Evolutionary conservation across 1,140 invertebrate species (phyloP).

Genomic region (Brachystomella parvula): DNA sequence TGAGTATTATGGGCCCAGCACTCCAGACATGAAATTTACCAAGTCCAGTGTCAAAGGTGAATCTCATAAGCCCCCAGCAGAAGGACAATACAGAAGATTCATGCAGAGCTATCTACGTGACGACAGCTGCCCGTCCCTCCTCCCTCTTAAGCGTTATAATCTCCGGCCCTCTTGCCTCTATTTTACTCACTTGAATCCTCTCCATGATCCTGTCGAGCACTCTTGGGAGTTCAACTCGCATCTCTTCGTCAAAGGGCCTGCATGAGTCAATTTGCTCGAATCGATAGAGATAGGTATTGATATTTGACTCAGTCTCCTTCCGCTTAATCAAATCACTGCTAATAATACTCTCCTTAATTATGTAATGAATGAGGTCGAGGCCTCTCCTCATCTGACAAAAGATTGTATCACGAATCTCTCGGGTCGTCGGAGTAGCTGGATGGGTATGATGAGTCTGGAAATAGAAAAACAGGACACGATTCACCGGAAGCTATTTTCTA

Average conservation of each 20-base stretch:
- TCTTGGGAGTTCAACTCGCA: conserved; percentile 54
- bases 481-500: too few species aligned
- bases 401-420: conserved; percentile 92
- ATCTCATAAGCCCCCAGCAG: too few species aligned
- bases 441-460: conserved; percentile 48
- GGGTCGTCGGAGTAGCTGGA: conserved; percentile 82
- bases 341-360: conserved; percentile 68
- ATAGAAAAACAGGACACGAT: conserved; percentile 5
- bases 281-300: conserved; percentile 27
- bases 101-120: too few species aligned
- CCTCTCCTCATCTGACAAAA: conserved; percentile 94
- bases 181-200: conserved; percentile 61
- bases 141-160: too few species aligned
- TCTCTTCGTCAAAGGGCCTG: conserved; percentile 43
- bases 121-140: too few species aligned
- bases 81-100: too few species aligned
- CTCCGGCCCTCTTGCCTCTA: too few species aligned
- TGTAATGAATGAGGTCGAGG: conserved; percentile 95
- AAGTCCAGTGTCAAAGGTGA: too few species aligned
- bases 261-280: background rate
- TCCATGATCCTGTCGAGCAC: conserved; percentile 87
- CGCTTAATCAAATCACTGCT: conserved; percentile 5
- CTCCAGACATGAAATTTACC: too few species aligned
- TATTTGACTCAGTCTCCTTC: background rate
- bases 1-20: too few species aligned